Base-by-base conservation (phyloP, 2,113 vertebrate species). In the Lanius ludovicianus region DNA sequence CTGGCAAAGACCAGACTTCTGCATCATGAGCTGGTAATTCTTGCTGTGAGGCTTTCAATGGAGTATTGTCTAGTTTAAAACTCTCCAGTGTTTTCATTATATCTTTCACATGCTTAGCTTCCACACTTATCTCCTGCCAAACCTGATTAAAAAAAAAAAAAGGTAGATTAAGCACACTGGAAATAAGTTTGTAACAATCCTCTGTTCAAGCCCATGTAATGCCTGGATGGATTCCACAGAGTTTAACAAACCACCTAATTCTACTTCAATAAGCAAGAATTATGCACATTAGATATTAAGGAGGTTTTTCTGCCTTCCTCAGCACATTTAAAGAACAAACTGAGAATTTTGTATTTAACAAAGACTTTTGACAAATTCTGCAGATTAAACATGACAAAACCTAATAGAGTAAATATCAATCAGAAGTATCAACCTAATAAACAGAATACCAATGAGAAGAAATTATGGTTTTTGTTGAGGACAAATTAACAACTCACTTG, bases 51-150 rank as follows among this genome's bases (percentile, higher is more conserved):
- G 99, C 98, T 96, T 99, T 99, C 83, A 98, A 91, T 9, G 99
- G 98, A 11, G 98, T 96, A 31, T 96, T 97, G 94, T 99, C 99
- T 83, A 98, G 71, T 97, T 99, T 99, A 97, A 99, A 99, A 96
- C 98, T 99, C 96, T 99, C 99, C 47, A 99, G 97, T 30, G 99
- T 99, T 65, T 98, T 98, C 99, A 99, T 99, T 91, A 99, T 99
- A 76, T 99, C 99, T 92, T 99, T 99, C 88, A 99, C 99, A 21
- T 99, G 98, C 69, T 98, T 99, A 65, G 98, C 99, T 98, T 99
- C 99, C 91, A 99, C 98, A 55, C 97, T 99, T 87, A 99, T 99
- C 97, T 99, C 99, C 90, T 99, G 99, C 98, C 99, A 99, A 97
- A 99, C 97, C 99, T 99, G 92, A 89, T 97, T 68, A 84, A 78